Conservation (phyloP, 2,113 vertebrate genomes). For the Artemisiospiza belli region DNA sequence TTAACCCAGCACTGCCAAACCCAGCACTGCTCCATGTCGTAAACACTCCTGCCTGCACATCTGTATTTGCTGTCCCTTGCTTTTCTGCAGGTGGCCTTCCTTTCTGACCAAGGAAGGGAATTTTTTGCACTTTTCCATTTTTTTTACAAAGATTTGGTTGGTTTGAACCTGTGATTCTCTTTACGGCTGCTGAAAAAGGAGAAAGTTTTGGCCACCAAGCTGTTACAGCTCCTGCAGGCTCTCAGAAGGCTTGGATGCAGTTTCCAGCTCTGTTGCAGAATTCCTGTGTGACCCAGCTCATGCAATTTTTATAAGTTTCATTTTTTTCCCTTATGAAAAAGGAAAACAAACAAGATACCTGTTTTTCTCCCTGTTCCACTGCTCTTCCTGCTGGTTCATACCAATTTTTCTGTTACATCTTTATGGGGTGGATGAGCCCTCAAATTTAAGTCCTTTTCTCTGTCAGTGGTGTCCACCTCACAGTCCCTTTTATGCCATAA, state of each 20-base stretch:
- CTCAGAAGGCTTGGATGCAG: slow-evolving; percentile 13
- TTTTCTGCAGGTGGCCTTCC: background rate
- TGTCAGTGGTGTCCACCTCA: background rate
- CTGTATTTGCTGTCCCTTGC: background rate
- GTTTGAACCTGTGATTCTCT: background rate
- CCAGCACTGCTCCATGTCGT: background rate
- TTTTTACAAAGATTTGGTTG: background rate
- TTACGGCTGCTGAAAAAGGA: background rate
- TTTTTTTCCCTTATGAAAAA: background rate
- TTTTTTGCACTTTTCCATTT: background rate
- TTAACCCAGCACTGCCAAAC: background rate
- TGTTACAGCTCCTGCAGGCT: background rate
- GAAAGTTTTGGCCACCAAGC: background rate
- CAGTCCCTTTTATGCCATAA: background rate
- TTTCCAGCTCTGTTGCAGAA: background rate
- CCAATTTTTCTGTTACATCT: background rate
- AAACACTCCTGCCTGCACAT: background rate
- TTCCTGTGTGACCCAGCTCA: background rate
- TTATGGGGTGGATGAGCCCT: background rate
- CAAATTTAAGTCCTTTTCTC: background rate
- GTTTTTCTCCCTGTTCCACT: background rate
- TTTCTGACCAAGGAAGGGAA: background rate
- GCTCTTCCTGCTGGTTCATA: background rate
- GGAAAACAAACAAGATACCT: background rate
- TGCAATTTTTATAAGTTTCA: slow-evolving; percentile 5